Percentiles rank a stretch among this genome's conserved stretches.
Conservation (phyloP, 2,113 vertebrate genomes). For the Podarcis muralis region DNA sequence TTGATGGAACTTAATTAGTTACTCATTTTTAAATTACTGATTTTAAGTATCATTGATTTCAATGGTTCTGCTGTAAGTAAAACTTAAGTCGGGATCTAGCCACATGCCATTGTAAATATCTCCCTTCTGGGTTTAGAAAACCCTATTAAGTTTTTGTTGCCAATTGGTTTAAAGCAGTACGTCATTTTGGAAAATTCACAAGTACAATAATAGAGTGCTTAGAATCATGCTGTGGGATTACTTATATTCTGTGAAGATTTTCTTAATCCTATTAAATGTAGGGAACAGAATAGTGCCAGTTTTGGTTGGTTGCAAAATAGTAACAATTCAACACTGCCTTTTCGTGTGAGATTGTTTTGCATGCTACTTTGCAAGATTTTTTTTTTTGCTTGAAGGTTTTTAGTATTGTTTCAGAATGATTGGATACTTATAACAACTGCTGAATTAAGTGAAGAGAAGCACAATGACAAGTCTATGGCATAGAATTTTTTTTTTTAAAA, state of each 20-base stretch:
- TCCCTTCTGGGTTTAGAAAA: background rate
- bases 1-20: too few species aligned
- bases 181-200: background rate
- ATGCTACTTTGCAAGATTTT: background rate
- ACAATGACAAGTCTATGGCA: fast-evolving
- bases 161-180: background rate
- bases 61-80: too few species aligned
- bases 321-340: constrained; percentile 10
- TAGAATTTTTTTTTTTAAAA: too few species aligned
- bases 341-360: background rate
- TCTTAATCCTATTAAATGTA: background rate
- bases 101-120: background rate
- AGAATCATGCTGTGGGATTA: background rate
- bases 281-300: constrained; percentile 9
- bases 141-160: background rate
- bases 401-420: background rate
- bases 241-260: constrained; percentile 14
- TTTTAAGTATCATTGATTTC: too few species aligned
- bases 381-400: background rate
- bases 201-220: background rate
- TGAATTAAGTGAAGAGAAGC: background rate
- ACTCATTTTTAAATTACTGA: too few species aligned
- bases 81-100: background rate
- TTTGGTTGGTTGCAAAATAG: background rate
- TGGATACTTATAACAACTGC: background rate